phyloP scores from a whole-genome alignment of 1,140 invertebrate genomes.

The Arion vulgaris region DNA sequence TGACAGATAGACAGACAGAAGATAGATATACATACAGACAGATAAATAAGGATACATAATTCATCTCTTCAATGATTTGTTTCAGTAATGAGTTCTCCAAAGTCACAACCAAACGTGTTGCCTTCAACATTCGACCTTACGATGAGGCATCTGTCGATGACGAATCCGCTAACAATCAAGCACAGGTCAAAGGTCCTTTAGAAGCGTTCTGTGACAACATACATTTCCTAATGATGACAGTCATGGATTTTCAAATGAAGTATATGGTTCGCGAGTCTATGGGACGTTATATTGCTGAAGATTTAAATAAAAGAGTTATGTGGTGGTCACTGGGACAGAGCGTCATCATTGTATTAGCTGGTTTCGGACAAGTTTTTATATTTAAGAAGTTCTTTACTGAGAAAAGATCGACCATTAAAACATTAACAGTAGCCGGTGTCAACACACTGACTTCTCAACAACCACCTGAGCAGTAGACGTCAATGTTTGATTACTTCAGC shows the following conservation, averaged over 20 bases:
- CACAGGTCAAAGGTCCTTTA: background rate
- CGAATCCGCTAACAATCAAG: background rate
- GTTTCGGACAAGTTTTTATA: conserved; percentile 27
- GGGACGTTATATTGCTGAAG: conserved; percentile 27
- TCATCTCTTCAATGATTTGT: background rate
- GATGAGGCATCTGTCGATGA: background rate
- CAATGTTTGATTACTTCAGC: no score
- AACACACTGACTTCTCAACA: background rate
- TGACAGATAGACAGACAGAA: no score
- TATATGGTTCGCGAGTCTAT: conserved; percentile 30
- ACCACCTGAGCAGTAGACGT: no score
- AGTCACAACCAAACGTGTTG: conserved; percentile 16
- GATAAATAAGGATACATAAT: no score
- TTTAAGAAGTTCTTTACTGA: conserved; percentile 37
- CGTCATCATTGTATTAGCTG: background rate
- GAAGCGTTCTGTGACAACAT: conserved; percentile 32
- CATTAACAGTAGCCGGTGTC: background rate
- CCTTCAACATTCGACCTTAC: conserved; percentile 30
- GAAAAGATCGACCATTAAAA: conserved; percentile 8
- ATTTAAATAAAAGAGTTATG: conserved; percentile 17
- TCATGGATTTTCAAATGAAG: conserved; percentile 31
- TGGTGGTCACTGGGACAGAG: conserved; percentile 13
- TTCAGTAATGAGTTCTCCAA: conserved; percentile 32
- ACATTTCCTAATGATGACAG: conserved; percentile 8
- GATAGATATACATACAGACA: no score